Evolutionary conservation across 1,140 invertebrate species (phyloP).

Genomic region (Penaeus indicus): DNA sequence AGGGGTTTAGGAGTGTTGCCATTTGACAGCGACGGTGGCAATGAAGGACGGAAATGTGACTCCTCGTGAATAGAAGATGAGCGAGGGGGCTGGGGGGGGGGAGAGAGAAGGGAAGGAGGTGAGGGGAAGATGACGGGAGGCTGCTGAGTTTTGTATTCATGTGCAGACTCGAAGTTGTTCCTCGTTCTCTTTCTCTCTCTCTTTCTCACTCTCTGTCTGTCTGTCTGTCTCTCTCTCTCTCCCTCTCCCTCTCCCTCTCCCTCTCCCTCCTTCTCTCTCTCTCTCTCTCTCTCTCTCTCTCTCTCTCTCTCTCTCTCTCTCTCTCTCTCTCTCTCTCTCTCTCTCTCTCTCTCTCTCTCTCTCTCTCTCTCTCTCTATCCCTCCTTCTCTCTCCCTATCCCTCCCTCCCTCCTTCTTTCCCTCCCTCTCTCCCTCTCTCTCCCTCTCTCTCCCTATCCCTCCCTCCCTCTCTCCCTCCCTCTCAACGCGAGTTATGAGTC

Average conservation of each 20-base stretch:
- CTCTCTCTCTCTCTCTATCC: neutral
- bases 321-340: neutral
- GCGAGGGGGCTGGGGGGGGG: no score
- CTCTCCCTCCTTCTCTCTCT: neutral
- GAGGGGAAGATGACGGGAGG: no score
- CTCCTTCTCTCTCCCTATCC: slow-evolving; percentile 7
- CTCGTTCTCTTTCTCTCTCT: neutral
- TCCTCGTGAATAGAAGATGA: no score
- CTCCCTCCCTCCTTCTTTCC: slow-evolving; percentile 1
- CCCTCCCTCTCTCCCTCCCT: neutral
- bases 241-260: neutral
- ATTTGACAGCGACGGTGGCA: no score
- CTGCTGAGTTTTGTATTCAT: no score
- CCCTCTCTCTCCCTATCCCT: neutral
- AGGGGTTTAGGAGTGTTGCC: neutral
- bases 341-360: neutral
- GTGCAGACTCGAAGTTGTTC: no score
- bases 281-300: neutral
- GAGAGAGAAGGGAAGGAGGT: no score
- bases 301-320: slow-evolving; percentile 6
- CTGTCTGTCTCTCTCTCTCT: neutral
- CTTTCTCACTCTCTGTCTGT: neutral
- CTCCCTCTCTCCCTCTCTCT: neutral
- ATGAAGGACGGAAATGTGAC: no score
- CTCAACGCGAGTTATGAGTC: no score